These are phyloP conservation scores for Leptestheria dahalacensis DNA, from an alignment of 1,140 invertebrate species.

Conservation along the genomic window DNA sequence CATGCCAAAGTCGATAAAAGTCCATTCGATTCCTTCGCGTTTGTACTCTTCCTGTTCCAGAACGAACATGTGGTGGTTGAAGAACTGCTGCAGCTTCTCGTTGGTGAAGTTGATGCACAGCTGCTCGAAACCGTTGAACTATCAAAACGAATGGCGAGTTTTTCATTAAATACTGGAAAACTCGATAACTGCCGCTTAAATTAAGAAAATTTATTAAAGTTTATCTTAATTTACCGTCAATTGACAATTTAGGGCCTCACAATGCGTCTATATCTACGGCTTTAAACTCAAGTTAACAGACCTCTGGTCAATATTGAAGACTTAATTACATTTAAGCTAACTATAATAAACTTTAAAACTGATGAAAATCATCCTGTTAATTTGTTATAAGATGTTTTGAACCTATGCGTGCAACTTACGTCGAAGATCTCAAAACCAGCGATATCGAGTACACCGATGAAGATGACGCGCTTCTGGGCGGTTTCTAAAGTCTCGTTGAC, in stretches of 20 bases:
- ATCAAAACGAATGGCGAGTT: too few species aligned
- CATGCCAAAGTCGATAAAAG: slow-evolving; percentile 95
- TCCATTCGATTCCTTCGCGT: slow-evolving; percentile 82
- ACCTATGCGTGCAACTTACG: too few species aligned
- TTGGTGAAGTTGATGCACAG: slow-evolving; percentile 98
- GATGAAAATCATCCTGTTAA: too few species aligned
- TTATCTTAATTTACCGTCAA: too few species aligned
- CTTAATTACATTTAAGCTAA: too few species aligned
- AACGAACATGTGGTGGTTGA: slow-evolving; percentile 97
- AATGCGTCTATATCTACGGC: too few species aligned
- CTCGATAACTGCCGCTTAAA: too few species aligned
- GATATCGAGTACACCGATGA: slow-evolving; percentile 99
- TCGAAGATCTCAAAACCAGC: slow-evolving; percentile 99
- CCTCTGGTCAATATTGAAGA: not conserved
- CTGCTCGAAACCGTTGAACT: slow-evolving; percentile 96
- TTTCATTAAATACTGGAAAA: too few species aligned
- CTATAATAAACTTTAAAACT: too few species aligned
- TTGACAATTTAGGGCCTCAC: too few species aligned
- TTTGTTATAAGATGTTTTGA: slow-evolving; percentile 25
- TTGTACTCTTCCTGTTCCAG: slow-evolving; percentile 95
- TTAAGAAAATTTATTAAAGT: too few species aligned
- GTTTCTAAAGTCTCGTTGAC: slow-evolving; percentile 98
- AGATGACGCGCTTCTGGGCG: slow-evolving; percentile 92
- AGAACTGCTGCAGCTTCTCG: slow-evolving; percentile 93
- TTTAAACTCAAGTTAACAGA: not conserved